A percentile compares a stretch with the other conserved stretches of the same genome.
Evolutionary conservation across 2,113 vertebrate species (phyloP).

Genomic region (Pimephales promelas): DNA sequence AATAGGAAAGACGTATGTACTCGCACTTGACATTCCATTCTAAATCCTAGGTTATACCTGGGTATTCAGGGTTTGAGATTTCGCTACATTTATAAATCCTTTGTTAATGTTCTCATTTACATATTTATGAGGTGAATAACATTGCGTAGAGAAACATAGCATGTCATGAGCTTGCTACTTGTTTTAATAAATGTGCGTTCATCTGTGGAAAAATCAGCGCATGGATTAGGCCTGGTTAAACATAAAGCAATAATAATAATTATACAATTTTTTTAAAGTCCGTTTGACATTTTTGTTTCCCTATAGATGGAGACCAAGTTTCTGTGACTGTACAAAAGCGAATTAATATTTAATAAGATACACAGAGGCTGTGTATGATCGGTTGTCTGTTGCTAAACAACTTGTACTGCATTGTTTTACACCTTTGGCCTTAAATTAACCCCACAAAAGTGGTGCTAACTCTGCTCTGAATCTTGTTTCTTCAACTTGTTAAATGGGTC

Average conservation of each 20-base stretch:
- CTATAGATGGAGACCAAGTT: background rate
- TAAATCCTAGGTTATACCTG: background rate
- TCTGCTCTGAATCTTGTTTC: background rate
- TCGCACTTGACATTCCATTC: background rate
- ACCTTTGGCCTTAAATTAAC: background rate
- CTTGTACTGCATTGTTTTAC: background rate
- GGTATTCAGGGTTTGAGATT: background rate
- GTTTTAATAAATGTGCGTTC: conserved; percentile 9
- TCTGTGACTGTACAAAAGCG: background rate
- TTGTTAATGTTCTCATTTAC: background rate
- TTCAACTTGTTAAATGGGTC: too few relatives aligned
- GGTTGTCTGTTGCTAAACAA: conserved; percentile 25
- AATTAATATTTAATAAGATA: conserved; percentile 12
- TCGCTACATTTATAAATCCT: conserved; percentile 5
- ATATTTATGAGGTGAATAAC: conserved; percentile 15
- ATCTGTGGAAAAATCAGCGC: background rate
- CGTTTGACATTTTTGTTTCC: background rate
- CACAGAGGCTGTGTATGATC: conserved; percentile 7
- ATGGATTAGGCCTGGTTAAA: background rate
- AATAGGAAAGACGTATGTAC: background rate
- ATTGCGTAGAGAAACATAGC: conserved; percentile 15
- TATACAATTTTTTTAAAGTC: too few relatives aligned
- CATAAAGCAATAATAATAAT: too few relatives aligned
- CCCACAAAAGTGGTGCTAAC: background rate
- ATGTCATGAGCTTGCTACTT: background rate